These are phyloP conservation scores for Aleiodes alternator DNA, from an alignment of 2,888 invertebrate genomes.

Conservation along the genomic window DNA sequence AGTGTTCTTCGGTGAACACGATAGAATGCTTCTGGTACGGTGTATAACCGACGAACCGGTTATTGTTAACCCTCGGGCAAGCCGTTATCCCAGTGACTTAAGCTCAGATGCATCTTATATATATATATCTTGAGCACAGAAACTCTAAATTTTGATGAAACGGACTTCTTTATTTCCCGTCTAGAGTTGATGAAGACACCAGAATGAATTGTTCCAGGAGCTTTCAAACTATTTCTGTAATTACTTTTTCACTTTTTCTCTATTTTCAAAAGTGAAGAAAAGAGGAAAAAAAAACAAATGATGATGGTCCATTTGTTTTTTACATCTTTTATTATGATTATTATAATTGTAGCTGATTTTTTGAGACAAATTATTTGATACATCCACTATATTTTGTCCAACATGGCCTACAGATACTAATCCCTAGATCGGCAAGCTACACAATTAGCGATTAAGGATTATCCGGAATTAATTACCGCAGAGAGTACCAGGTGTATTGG, in stretches of 20 bases:
- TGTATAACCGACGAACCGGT: constrained; percentile 6
- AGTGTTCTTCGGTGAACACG: background rate
- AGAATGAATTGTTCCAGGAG: constrained; percentile 23
- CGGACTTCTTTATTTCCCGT: constrained; percentile 28
- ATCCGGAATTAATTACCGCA: constrained; percentile 70
- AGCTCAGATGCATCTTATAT: constrained; percentile 12
- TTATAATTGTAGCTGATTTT: constrained; percentile 4
- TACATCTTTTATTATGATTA: background rate
- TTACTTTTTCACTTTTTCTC: background rate
- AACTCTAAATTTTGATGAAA: constrained; percentile 19
- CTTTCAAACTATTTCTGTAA: constrained; percentile 18
- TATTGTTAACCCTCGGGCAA: constrained; percentile 31
- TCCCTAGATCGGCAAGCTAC: constrained; percentile 51
- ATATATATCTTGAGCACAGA: background rate
- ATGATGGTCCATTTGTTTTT: no score
- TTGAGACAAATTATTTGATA: background rate
- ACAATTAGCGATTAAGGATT: constrained; percentile 72
- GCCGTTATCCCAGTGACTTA: constrained; percentile 19
- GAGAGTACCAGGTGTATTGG: constrained; percentile 43
- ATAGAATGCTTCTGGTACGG: constrained; percentile 13
- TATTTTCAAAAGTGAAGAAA: background rate
- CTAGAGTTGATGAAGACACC: constrained; percentile 34
- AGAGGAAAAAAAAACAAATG: background rate
- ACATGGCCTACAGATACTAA: constrained; percentile 38
- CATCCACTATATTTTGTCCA: constrained; percentile 18